These are phyloP conservation scores for Tenthredo mesomela DNA, from an alignment of 2,888 invertebrate species.

Conservation along the genomic window DNA sequence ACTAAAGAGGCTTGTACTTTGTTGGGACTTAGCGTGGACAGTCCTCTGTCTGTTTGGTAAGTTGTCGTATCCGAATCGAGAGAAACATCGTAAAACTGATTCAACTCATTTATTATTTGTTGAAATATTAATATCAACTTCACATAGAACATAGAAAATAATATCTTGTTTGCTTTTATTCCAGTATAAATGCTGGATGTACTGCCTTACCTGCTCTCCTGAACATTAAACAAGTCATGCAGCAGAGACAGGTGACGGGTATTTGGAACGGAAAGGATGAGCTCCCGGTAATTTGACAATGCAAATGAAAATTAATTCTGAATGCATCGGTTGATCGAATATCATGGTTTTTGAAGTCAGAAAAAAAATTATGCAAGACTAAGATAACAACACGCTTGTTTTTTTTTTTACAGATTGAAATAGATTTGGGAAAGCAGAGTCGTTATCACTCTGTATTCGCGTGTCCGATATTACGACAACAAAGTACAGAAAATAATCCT, in stretches of 20 bases:
- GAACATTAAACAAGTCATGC: slow-evolving; percentile 96
- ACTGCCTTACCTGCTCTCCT: slow-evolving; percentile 96
- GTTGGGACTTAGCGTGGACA: slow-evolving; percentile 93
- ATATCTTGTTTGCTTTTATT: slow-evolving; percentile 60
- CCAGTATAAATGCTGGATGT: slow-evolving; percentile 93
- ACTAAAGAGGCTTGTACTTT: slow-evolving; percentile 95
- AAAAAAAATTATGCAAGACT: neutral
- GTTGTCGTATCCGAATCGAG: slow-evolving; percentile 56
- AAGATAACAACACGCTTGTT: neutral
- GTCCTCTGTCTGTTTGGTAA: slow-evolving; percentile 93
- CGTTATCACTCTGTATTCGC: slow-evolving; percentile 99
- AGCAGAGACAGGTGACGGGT: slow-evolving; percentile 92
- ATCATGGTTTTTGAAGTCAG: neutral
- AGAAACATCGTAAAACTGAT: neutral
- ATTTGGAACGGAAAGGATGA: slow-evolving; percentile 98
- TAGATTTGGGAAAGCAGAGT: slow-evolving; percentile 94
- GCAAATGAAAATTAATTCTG: neutral
- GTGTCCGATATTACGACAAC: slow-evolving; percentile 98
- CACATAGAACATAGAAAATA: neutral
- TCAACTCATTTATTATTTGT: slow-evolving; percentile 30
- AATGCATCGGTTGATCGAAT: neutral
- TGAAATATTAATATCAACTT: slow-evolving; percentile 17
- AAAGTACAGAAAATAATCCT: slow-evolving; percentile 97
- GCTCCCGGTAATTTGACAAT: slow-evolving; percentile 87
- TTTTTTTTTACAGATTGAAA: slow-evolving; percentile 88